Evolutionary conservation across 1,140 invertebrate species (phyloP).

Genomic region (Brachionus paranguensis): DNA sequence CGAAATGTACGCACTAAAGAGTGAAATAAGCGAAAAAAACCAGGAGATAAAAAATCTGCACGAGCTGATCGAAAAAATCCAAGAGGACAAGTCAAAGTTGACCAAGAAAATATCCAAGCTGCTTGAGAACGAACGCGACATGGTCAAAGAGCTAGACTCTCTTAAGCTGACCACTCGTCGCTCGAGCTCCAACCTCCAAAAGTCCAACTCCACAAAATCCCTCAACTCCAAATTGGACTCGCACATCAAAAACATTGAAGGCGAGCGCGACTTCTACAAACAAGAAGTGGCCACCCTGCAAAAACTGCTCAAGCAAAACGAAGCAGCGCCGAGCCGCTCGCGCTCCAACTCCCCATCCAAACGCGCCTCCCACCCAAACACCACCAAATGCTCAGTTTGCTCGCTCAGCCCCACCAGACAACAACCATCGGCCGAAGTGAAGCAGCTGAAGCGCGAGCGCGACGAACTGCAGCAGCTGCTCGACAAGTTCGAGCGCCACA

Average conservation of each 20-base stretch:
- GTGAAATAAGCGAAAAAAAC: slow-evolving; percentile 29
- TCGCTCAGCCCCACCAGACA: slow-evolving; percentile 33
- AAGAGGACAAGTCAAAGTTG: slow-evolving; percentile 52
- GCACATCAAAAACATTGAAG: slow-evolving; percentile 52
- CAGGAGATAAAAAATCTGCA: slow-evolving; percentile 47
- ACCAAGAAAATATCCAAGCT: slow-evolving; percentile 50
- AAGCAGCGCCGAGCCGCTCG: neutral
- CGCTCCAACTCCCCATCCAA: slow-evolving; percentile 41
- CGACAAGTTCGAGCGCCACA: slow-evolving; percentile 55
- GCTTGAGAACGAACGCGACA: slow-evolving; percentile 52
- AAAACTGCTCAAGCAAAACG: slow-evolving; percentile 44
- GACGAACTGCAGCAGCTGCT: slow-evolving; percentile 53
- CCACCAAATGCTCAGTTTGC: slow-evolving; percentile 42
- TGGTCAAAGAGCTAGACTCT: slow-evolving; percentile 54
- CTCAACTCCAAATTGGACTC: slow-evolving; percentile 44
- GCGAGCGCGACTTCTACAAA: slow-evolving; percentile 55
- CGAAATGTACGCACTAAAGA: slow-evolving; percentile 46
- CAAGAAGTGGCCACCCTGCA: slow-evolving; percentile 51
- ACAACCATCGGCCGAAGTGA: slow-evolving; percentile 43
- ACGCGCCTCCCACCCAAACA: neutral
- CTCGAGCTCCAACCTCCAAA: slow-evolving; percentile 41
- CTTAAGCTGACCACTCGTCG: slow-evolving; percentile 50
- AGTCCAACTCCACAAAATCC: slow-evolving; percentile 47
- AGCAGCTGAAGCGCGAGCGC: slow-evolving; percentile 49
- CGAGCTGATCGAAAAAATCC: slow-evolving; percentile 48